phyloP scores from a whole-genome alignment of 2,888 invertebrate genomes.

The Tetranychus piercei region DNA sequence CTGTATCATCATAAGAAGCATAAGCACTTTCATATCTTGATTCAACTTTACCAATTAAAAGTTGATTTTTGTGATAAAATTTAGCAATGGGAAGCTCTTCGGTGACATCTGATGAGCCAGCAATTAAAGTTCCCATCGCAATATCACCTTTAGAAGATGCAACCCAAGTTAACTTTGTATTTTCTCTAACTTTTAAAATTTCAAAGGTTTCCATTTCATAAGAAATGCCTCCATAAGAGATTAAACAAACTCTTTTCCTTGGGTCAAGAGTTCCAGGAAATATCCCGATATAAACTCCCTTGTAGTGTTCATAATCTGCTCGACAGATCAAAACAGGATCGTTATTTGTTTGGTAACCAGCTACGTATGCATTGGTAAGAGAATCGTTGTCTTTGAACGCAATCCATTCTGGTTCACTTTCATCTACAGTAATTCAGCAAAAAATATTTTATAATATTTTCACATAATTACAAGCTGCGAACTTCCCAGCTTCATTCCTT shows the following conservation, averaged over 20 bases:
- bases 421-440: too few relatives aligned
- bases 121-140: not conserved
- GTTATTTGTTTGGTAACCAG: not conserved
- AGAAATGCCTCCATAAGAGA: not conserved
- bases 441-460: too few relatives aligned
- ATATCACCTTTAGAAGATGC: not conserved
- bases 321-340: not conserved
- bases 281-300: not conserved
- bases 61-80: not conserved
- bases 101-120: not conserved
- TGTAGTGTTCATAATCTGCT: not conserved
- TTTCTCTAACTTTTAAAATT: not conserved
- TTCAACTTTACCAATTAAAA: not conserved
- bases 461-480: too few relatives aligned
- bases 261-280: not conserved
- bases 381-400: too few relatives aligned
- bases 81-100: not conserved
- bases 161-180: not conserved
- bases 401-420: too few relatives aligned
- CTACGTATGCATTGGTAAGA: not conserved
- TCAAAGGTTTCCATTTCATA: not conserved
- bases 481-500: too few relatives aligned
- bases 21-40: not conserved
- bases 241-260: not conserved
- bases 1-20: not conserved